Evolutionary conservation across 2,797 vertebrate genomes (phyloP).

Genomic region (Craterocephalus amniculus): DNA sequence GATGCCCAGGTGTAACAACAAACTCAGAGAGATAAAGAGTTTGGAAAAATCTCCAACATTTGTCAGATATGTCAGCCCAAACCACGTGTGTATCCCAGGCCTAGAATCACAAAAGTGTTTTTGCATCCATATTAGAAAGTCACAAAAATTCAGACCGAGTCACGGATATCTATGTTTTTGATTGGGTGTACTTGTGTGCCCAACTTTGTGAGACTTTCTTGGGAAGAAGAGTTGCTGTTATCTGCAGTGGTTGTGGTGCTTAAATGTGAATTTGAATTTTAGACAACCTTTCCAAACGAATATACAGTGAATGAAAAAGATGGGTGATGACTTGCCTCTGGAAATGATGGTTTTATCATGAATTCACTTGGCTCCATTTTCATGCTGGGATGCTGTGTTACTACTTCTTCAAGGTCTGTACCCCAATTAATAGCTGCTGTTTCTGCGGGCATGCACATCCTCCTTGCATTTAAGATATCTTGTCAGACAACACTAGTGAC

Average conservation of each 20-base stretch:
- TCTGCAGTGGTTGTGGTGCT: not conserved
- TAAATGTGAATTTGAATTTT: not conserved
- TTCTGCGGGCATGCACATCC: not conserved
- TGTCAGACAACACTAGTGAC: not conserved
- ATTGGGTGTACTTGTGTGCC: not conserved
- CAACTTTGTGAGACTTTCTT: not conserved
- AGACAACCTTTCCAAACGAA: not conserved
- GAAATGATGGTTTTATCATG: not conserved
- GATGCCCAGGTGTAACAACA: not conserved
- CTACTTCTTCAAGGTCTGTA: slow-evolving; percentile 6
- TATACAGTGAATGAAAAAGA: not conserved
- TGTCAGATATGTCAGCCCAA: not conserved
- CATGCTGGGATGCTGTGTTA: slow-evolving; percentile 7
- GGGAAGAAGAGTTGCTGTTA: slow-evolving; percentile 3
- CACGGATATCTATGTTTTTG: not conserved
- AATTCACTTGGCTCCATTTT: not conserved
- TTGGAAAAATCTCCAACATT: not conserved
- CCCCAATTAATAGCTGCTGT: slow-evolving; percentile 3
- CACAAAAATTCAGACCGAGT: not conserved
- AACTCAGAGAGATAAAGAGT: not conserved
- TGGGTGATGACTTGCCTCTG: not conserved
- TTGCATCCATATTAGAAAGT: not conserved
- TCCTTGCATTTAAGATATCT: not conserved
- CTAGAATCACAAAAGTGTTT: not conserved
- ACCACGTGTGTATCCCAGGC: not conserved